These are phyloP conservation scores for Xenopus tropicalis DNA, from an alignment of 2,113 vertebrate species.

Conservation along the genomic window DNA sequence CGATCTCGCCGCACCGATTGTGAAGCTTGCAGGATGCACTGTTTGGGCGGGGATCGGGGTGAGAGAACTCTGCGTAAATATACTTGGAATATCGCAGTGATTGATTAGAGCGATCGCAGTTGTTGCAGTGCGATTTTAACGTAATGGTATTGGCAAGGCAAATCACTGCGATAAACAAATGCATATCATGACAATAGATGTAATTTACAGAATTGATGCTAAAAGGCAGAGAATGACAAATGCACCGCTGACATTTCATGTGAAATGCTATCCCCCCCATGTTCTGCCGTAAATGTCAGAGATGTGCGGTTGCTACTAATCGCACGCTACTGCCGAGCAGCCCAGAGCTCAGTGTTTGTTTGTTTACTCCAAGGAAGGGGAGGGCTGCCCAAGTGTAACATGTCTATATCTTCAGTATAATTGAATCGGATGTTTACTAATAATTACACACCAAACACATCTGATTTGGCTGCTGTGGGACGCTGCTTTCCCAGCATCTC, in stretches of 20 bases:
- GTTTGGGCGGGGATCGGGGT: no score
- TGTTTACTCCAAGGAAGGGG: constrained; percentile 17
- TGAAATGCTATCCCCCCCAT: not conserved
- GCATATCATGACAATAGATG: not conserved
- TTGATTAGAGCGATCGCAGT: no score
- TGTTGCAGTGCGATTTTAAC: no score
- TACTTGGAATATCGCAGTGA: no score
- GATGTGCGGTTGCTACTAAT: no score
- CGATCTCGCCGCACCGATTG: no score
- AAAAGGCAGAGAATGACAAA: not conserved
- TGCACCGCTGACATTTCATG: not conserved
- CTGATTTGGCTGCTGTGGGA: constrained; percentile 28
- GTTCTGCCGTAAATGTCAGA: not conserved
- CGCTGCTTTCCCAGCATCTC: not conserved
- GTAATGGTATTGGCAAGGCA: no score
- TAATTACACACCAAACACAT: constrained; percentile 31
- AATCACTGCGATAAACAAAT: no score
- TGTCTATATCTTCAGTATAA: constrained; percentile 31
- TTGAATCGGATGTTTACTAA: constrained; percentile 36
- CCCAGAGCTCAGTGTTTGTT: constrained; percentile 17
- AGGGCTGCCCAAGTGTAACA: constrained; percentile 14
- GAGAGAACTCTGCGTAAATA: no score
- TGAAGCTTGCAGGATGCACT: no score
- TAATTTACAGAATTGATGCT: not conserved
- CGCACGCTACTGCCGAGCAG: not conserved